Conservation (phyloP, 30 jellyfish, hydroid and myxozoan species). For the Aurelia coerulea region DNA sequence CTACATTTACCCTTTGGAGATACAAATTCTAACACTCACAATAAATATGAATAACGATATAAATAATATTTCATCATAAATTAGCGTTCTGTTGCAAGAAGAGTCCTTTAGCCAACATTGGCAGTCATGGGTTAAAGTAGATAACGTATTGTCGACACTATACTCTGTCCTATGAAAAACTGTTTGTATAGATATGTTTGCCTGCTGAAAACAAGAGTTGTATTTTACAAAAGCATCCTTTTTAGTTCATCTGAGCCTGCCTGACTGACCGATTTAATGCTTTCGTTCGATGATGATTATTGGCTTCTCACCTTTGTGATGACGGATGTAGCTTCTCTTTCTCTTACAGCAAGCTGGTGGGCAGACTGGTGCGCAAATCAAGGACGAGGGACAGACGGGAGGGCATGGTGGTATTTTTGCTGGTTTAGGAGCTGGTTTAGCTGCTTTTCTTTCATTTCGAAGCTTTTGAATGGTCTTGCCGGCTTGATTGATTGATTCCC, state of each 20-base stretch:
- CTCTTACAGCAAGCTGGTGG: conserved; percentile 92
- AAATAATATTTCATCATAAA: background rate
- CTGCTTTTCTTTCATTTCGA: conserved; percentile 59
- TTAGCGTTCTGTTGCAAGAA: background rate
- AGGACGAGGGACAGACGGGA: conserved; percentile 94
- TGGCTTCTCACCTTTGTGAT: conserved; percentile 85
- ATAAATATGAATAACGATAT: conserved; percentile 22
- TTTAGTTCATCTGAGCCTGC: background rate
- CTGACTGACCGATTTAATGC: conserved; percentile 51
- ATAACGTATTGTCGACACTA: background rate
- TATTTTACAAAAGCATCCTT: conserved; percentile 59
- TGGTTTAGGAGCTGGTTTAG: too few relatives aligned
- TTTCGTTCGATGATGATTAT: conserved; percentile 96
- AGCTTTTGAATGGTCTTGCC: conserved; percentile 69
- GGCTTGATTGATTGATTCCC: conserved; percentile 42
- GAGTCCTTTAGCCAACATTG: conserved; percentile 18
- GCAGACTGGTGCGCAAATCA: conserved; percentile 95
- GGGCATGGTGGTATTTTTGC: conserved; percentile 99
- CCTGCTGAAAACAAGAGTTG: background rate
- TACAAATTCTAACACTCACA: conserved; percentile 48
- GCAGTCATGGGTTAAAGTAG: conserved; percentile 14
- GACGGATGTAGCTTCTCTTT: conserved; percentile 70
- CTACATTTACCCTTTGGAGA: conserved; percentile 47
- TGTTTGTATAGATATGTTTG: conserved; percentile 1
- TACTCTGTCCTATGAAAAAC: background rate